A percentile compares a stretch with the other conserved stretches of the same genome.
phyloP scores from a whole-genome alignment of 2,113 vertebrate genomes.

The Saguinus midas region DNA sequence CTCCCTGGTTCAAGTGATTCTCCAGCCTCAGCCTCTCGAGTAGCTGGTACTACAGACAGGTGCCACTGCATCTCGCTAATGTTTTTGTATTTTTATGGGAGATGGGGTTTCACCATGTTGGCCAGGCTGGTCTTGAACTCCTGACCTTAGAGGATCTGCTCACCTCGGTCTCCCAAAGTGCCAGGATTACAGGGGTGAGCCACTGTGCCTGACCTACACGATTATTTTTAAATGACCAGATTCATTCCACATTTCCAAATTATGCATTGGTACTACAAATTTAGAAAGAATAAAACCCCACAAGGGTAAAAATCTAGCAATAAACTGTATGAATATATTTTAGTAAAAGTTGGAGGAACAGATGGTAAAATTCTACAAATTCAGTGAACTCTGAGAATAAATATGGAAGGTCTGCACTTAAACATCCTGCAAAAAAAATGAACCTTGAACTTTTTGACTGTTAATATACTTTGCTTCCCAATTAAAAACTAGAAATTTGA shows the following conservation, averaged over 20 bases:
- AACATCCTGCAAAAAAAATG: constrained; percentile 73
- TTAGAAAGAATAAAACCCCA: not conserved
- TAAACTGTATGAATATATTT: constrained; percentile 44
- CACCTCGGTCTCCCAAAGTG: too few species aligned
- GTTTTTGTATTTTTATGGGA: too few species aligned
- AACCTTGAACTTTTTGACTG: constrained; percentile 64
- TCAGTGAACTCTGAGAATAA: constrained; percentile 68
- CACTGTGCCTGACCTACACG: too few species aligned
- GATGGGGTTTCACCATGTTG: too few species aligned
- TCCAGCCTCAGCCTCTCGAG: too few species aligned
- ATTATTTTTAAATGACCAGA: constrained; percentile 59
- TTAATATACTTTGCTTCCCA: constrained; percentile 73
- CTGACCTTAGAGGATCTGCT: too few species aligned
- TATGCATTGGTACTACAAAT: constrained; percentile 66
- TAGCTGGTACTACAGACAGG: too few species aligned
- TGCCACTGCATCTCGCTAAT: too few species aligned
- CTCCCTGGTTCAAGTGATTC: too few species aligned
- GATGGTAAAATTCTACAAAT: constrained; percentile 69
- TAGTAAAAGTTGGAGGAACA: constrained; percentile 16
- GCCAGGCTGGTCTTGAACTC: too few species aligned
- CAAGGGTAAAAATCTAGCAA: constrained; percentile 68
- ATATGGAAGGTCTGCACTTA: constrained; percentile 69
- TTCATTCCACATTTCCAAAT: constrained; percentile 57
- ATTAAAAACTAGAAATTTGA: constrained; percentile 76
- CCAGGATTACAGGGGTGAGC: too few species aligned